Base-by-base conservation (phyloP, 1,140 invertebrate species). In the Drosophila mauritiana region DNA sequence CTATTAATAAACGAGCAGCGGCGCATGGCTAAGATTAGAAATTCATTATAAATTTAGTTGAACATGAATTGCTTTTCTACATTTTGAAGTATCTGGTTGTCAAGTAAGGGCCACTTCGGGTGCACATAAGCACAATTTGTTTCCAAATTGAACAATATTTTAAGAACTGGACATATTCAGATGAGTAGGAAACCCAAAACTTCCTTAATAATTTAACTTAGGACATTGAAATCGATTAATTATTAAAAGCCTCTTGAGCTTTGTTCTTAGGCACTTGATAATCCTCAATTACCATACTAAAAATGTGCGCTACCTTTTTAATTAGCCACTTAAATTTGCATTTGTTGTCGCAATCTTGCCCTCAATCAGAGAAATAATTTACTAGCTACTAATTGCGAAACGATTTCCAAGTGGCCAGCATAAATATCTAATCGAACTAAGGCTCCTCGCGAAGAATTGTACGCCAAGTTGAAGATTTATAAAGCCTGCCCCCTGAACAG, bases 361-460 rank as follows among this genome's bases (percentile, higher is more conserved):
- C 11, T 67, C 20, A 56, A 67, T 57, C 42, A 45, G 42, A 58
- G 22, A 55, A 31, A 13, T 65, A 56, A 83, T 84, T 83, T 83
- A 84, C 63, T 45, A 46, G 42, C 56, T 20, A 57, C 59, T 63
- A 54, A 73, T 52, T 45, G 57, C 27, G 46, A 20, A 68, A 65
- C 64, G 15, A 51, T 52, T 78, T 56, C 31, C 20, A 36, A 68
- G 45, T 57, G 56, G 56, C 1, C n/a, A 37, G 27, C 34, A 13
- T n/a, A 61, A 49, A 51, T 88, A 78, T 78, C 75, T 88, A 54
- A 88, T 88, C 83, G 62, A 56, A 46, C 57, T 69, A 53, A 36
- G 25, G 20, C 25, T 39, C 12, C 58, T 27, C 10, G 22, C n/a
- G 15, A 46, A 58, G 59, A 49, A 55, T 45, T 56, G 39, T 55